Base-by-base conservation (phyloP, 1,140 invertebrate species). In the Nomia melanderi region DNA sequence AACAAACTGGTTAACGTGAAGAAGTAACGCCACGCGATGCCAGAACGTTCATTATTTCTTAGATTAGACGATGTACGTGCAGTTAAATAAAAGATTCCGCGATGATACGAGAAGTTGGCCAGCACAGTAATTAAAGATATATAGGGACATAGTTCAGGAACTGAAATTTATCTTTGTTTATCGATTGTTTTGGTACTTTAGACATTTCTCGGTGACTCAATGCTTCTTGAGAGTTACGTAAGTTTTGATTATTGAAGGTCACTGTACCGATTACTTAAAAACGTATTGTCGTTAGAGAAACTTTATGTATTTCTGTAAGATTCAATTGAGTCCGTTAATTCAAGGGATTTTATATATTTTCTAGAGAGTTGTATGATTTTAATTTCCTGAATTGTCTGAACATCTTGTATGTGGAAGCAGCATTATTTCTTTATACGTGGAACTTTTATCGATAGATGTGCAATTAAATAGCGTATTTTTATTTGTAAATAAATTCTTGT, bases 1-100 rank as follows among this genome's bases (percentile, higher is more conserved):
- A 88, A 80, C 23, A 82, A 85, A 67, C 11, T 77, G 3, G 59
- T 56, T 11, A 79, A 81, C 11, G 50, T 8, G 14, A 86, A 86
- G 20, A 83, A 85, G 31, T 85, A 29, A 83, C 20, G 36, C 41
- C 54, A 36, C 27, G 23, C 1, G 25, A 73, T 44, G 33, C 12
- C 9, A n/a, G 27, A 66, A 59, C 29, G 27, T 75, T 57, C 39
- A 36, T 57, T 57, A 1, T 59, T 29, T 27, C 17, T 36, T 36
- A 44, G 33, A 17, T 6, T 44, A 65, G 31, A 44, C 17, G 39
- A 20, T 56, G 57, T n/a, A 36, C n/a, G 31, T 2, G 59, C 59
- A 62, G n/a, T 39, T 25, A 41, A 23, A 41, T 8, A 12, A 65
- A n/a, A 0, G 20, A 11, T 47, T 29, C 11, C 25, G 14, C 2